Evolutionary conservation across 2,113 vertebrate species (phyloP).

Genomic region (Pristiophorus japonicus): DNA sequence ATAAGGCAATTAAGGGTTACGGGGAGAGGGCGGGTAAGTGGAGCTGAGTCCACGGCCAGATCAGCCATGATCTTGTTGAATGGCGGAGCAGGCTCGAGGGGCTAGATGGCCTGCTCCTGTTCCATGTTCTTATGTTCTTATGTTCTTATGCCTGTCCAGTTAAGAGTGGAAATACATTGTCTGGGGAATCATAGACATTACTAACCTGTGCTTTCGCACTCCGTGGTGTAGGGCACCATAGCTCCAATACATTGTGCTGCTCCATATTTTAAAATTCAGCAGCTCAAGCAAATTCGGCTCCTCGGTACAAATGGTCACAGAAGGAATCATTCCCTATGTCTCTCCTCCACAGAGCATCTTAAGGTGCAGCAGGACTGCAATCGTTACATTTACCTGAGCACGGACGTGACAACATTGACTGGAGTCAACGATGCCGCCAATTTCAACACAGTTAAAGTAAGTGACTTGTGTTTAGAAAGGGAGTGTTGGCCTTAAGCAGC

Average conservation of each 20-base stretch:
- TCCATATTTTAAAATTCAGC: not conserved
- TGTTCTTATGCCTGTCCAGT: not conserved
- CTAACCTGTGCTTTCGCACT: not conserved
- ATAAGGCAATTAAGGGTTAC: too few species aligned
- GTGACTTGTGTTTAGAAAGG: not conserved
- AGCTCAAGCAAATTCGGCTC: not conserved
- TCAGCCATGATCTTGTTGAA: too few species aligned
- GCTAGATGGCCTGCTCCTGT: too few species aligned
- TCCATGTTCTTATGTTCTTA: too few species aligned
- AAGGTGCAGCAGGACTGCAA: slow-evolving; percentile 50
- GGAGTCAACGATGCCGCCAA: slow-evolving; percentile 54
- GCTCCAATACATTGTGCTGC: not conserved
- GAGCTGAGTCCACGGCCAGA: too few species aligned
- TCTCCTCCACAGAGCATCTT: slow-evolving; percentile 51
- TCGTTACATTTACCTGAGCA: slow-evolving; percentile 54
- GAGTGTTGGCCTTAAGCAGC: not conserved
- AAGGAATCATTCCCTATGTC: not conserved
- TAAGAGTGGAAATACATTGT: not conserved
- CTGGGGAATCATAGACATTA: not conserved
- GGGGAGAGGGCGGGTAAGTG: too few species aligned
- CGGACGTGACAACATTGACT: slow-evolving; percentile 40
- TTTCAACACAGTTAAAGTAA: slow-evolving; percentile 57
- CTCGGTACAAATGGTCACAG: not conserved
- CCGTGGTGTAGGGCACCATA: too few species aligned
- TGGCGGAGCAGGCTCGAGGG: too few species aligned